Base-by-base conservation (phyloP, 2,888 invertebrate species). In the Sarcophaga subvicina region DNA sequence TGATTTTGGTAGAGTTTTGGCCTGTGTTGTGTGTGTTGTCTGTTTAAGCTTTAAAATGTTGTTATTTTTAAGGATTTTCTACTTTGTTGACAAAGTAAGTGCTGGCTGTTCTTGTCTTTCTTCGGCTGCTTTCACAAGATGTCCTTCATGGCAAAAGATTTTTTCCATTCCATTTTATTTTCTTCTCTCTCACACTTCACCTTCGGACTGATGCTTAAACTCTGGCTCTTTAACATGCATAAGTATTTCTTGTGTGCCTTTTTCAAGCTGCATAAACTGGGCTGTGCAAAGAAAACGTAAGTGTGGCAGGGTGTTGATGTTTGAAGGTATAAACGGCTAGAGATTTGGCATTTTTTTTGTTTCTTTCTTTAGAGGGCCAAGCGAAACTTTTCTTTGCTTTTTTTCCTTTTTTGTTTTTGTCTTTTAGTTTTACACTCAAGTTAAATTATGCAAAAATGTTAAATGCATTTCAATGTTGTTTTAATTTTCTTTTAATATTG, bases 11-110 rank as follows among this genome's bases (percentile, higher is more conserved):
- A 62, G 17, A 62, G 20, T 62, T 12, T n/a, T 79, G 66, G 27
- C 60, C 64, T 76, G 76, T 84, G 76, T 10, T 17, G 27, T 60
- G 75, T 60, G 70, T 60, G 70, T n/a, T 80, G 20, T 17, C 17
- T 6, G 11, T 66, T 80, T 75, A 81, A 76, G 81, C 75, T 75
- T 78, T 63, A 90, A 89, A 90, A 90, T 91, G 90, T 90, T 92
- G 91, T 92, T 91, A 91, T 92, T 92, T 90, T 91, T 90, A 90
- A 89, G 90, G 92, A 92, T 92, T 92, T 92, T 92, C 91, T 90
- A 91, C 92, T 92, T 91, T 92, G 91, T 89, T 90, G 91, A 90
- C 80, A 83, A 88, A 88, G 88, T 83, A 82, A 84, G 84, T 73
- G 81, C 80, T 85, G 81, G 37, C 37, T 37, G 37, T 37, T 37